These are phyloP conservation scores for Thunnus thynnus DNA, from an alignment of 2,113 vertebrate genomes.

Conservation along the genomic window DNA sequence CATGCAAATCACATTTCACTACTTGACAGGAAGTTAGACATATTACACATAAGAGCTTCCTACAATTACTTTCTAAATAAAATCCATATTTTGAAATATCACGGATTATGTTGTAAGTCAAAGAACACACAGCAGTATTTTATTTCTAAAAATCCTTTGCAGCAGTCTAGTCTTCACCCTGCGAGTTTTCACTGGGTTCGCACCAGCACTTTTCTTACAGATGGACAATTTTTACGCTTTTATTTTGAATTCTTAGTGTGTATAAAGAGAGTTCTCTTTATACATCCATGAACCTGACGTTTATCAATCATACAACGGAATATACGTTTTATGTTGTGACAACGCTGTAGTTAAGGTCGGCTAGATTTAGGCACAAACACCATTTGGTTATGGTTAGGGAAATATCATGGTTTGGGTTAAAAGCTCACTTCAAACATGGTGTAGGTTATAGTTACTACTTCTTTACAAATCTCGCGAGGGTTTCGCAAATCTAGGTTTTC, in stretches of 20 bases:
- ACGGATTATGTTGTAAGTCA: not conserved
- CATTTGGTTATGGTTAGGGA: no score
- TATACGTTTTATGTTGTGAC: not conserved
- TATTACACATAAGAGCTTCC: not conserved
- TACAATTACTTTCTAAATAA: conserved; percentile 29
- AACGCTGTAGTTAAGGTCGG: no score
- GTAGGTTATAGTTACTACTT: no score
- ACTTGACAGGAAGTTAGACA: not conserved
- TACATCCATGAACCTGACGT: not conserved
- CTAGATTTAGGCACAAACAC: no score
- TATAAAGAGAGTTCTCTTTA: no score
- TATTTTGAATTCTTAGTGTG: not conserved
- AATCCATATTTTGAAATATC: not conserved
- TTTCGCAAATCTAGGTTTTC: no score
- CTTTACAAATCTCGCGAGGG: no score
- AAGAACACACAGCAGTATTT: not conserved
- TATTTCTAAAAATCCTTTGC: no score
- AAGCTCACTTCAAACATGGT: no score
- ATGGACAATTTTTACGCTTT: not conserved
- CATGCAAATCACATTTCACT: conserved; percentile 18
- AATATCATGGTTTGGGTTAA: no score
- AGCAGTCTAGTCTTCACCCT: no score
- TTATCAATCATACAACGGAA: not conserved
- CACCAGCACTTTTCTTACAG: not conserved
- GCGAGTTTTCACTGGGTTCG: not conserved